Base-by-base conservation (phyloP, 2,113 vertebrate genomes). In the Hydrochoerus hydrochaeris region DNA sequence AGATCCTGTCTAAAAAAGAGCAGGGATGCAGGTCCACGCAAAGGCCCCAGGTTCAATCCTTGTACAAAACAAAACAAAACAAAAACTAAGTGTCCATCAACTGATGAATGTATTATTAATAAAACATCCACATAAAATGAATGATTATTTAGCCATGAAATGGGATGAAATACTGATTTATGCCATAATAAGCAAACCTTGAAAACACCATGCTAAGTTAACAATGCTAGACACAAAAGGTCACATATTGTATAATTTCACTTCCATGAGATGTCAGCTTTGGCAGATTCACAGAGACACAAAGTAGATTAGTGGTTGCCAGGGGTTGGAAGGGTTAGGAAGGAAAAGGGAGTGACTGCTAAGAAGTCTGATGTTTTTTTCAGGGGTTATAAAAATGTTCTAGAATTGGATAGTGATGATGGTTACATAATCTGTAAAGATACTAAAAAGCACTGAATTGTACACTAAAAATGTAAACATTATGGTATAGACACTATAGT, bases 101-200 rank as follows among this genome's bases (percentile, higher is more conserved):
- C 17, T 28, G 22, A 88, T 20, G 41, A 73, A 78, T 41, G 14
- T 62, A 30, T 91, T 63, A 77, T 90, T 49, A 83, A 92, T 46
- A 52, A 26, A 10, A n/a, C 58, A 52, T 41, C 67, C 28, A 30
- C 24, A 67, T 5, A 67, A 83, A 87, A 32, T 77, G 67, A 38
- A 71, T 69, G 82, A 82, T 81, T 54, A 94, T 26, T 69, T n/a
- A 52, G 44, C 12, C 81, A 84, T 90, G 63, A 93, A 89, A 80
- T 63, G 49, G 22, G 62, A 84, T 35, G 12, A 28, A 91, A 24
- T 41, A 24, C 30, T 57, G 67, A 67, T 62, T 78, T 77, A 12
- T 11, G 38, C 17, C 63, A 6, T 35, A 16, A 54, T 4, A 77
- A 83, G 73, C 30, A 46, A 77, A 69, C 22, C 63, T 38, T 60